Evolutionary conservation across 2,888 invertebrate genomes (phyloP).

Genomic region (Fragum sueziense): DNA sequence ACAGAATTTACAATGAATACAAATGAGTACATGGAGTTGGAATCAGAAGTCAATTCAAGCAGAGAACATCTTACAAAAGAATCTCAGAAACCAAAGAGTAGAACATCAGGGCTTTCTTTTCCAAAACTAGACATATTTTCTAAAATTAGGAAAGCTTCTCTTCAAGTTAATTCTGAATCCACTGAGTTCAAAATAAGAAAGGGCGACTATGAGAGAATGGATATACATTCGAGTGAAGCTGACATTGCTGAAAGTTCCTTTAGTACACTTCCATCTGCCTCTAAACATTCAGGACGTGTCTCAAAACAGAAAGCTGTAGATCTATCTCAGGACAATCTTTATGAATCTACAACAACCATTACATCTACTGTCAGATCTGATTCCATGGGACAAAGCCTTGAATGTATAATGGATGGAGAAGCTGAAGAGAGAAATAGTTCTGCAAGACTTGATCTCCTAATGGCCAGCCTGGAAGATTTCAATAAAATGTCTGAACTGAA

Average conservation of each 20-base stretch:
- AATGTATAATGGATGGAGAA: constrained; percentile 26
- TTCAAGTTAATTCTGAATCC: constrained; percentile 34
- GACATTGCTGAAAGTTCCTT: constrained; percentile 14
- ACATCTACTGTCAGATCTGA: constrained; percentile 48
- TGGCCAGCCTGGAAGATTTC: constrained; percentile 29
- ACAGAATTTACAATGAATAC: not conserved
- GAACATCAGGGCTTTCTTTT: constrained; percentile 10
- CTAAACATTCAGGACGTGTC: not conserved
- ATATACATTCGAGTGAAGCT: constrained; percentile 40
- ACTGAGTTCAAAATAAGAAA: constrained; percentile 8
- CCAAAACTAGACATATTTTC: constrained; percentile 23
- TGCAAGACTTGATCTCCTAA: constrained; percentile 6
- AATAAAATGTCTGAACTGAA: no score
- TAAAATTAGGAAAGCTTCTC: constrained; percentile 40
- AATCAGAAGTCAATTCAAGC: not conserved
- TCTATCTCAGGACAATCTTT: constrained; percentile 46
- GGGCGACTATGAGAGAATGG: constrained; percentile 47
- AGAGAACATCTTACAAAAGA: not conserved
- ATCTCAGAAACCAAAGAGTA: not conserved
- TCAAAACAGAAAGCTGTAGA: not conserved
- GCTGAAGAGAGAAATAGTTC: not conserved
- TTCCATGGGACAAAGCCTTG: constrained; percentile 42
- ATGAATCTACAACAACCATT: constrained; percentile 53
- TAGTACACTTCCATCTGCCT: not conserved
- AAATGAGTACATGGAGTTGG: not conserved